Evolutionary conservation across 2,888 invertebrate species (phyloP).

Genomic region (Hipparchia semele): DNA sequence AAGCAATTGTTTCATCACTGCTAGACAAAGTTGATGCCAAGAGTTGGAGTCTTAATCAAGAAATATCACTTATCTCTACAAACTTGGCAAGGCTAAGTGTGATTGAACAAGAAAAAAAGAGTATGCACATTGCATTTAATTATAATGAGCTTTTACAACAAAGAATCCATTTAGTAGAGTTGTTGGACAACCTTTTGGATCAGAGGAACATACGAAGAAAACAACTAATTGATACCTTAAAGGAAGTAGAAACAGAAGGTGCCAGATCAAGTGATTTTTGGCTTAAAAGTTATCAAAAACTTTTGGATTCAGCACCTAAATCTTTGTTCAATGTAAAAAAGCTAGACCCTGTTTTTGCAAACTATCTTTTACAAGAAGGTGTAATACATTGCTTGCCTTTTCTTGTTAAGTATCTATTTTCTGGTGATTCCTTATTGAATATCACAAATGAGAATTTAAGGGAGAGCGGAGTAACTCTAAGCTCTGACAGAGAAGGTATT

Average conservation of each 20-base stretch:
- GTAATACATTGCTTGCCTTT: conserved; percentile 90
- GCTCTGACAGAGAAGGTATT: conserved; percentile 84
- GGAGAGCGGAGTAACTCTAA: conserved; percentile 81
- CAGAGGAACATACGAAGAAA: conserved; percentile 86
- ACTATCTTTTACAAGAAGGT: conserved; percentile 87
- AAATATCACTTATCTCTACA: conserved; percentile 87
- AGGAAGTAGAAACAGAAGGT: conserved; percentile 86
- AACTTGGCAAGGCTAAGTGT: conserved; percentile 88
- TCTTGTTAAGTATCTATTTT: conserved; percentile 84
- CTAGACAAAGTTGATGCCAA: conserved; percentile 89
- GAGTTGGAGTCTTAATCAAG: conserved; percentile 89
- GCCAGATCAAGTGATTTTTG: conserved; percentile 85
- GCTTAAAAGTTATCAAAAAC: conserved; percentile 91
- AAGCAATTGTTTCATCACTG: conserved; percentile 87
- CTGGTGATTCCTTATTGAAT: conserved; percentile 75
- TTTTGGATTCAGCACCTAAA: conserved; percentile 89
- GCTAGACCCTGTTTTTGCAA: conserved; percentile 86
- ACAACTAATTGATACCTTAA: conserved; percentile 86
- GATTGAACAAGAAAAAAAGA: conserved; percentile 88
- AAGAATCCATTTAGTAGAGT: conserved; percentile 85
- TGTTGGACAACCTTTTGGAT: conserved; percentile 86
- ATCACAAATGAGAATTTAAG: conserved; percentile 82
- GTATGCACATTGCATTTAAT: conserved; percentile 86
- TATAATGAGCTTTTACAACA: conserved; percentile 88
- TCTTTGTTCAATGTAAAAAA: conserved; percentile 84